phyloP scores from a whole-genome alignment of 2,888 invertebrate species.

The Poecilobothrus nobilitatus region DNA sequence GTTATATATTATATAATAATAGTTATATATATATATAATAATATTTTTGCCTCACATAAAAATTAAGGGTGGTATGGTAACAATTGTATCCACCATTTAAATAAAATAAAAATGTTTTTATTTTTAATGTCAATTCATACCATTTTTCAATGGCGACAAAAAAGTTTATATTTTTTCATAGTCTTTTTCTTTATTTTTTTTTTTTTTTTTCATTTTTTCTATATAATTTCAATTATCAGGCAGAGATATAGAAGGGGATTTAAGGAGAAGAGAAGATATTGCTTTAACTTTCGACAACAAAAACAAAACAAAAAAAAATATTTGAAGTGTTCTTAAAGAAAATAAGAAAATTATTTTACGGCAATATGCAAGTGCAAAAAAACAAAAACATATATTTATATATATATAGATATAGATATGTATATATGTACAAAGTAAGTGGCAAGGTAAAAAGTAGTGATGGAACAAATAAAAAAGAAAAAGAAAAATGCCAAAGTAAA shows the following conservation, averaged over 20 bases:
- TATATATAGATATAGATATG: neutral
- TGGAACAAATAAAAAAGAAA: neutral
- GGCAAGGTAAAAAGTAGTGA: neutral
- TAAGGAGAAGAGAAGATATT: neutral
- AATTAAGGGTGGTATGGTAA: neutral
- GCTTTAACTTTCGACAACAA: too few relatives aligned
- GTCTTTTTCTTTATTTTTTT: neutral
- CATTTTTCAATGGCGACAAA: neutral
- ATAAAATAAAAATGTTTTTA: neutral
- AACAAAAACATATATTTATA: neutral
- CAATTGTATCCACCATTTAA: neutral
- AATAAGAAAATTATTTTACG: neutral
- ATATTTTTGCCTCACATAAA: neutral
- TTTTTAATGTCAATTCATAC: neutral
- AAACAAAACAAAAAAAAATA: neutral
- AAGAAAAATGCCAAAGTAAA: neutral
- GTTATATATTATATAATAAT: too few relatives aligned
- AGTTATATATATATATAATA: too few relatives aligned
- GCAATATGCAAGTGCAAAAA: slow-evolving; percentile 6
- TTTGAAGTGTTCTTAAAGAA: neutral
- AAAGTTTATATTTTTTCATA: too few relatives aligned
- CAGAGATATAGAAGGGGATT: neutral
- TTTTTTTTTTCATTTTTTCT: too few relatives aligned
- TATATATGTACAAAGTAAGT: neutral
- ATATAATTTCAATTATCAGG: too few relatives aligned